Evolutionary conservation across 1,140 invertebrate species (phyloP).

Genomic region (Brachionus paranguensis): DNA sequence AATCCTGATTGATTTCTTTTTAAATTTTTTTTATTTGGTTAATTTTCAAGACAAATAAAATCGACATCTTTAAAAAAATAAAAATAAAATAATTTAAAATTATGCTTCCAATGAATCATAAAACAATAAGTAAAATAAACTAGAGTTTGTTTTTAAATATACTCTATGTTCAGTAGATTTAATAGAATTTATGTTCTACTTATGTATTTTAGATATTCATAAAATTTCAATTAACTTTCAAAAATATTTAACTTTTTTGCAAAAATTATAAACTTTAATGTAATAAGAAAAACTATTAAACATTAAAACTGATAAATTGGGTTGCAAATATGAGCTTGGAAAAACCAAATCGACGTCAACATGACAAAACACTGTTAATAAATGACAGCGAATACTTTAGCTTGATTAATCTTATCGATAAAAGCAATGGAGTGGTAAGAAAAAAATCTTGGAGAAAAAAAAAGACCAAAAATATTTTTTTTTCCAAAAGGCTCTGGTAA

Average conservation of each 20-base stretch:
- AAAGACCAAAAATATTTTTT: neutral
- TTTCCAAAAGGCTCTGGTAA: neutral
- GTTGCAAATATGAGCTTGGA: neutral
- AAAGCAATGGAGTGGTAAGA: neutral
- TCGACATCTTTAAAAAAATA: neutral
- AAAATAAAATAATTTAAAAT: neutral
- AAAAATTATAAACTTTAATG: neutral
- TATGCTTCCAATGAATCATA: neutral
- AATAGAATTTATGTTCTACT: neutral
- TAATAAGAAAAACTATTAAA: neutral
- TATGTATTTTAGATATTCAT: neutral
- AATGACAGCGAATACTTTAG: neutral
- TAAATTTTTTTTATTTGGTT: neutral
- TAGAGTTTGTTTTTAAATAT: neutral
- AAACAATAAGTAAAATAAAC: neutral
- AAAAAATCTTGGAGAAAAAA: neutral
- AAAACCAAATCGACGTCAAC: neutral
- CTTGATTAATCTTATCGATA: neutral
- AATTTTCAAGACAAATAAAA: neutral
- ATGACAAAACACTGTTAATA: neutral
- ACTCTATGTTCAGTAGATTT: neutral
- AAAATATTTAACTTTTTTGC: neutral
- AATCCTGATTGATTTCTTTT: no score
- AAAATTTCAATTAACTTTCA: neutral
- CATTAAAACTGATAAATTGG: neutral